Evolutionary conservation across 2,113 vertebrate genomes (phyloP), one percentile per base, ranked within the genome.

Genomic region (Nasalis larvatus): DNA sequence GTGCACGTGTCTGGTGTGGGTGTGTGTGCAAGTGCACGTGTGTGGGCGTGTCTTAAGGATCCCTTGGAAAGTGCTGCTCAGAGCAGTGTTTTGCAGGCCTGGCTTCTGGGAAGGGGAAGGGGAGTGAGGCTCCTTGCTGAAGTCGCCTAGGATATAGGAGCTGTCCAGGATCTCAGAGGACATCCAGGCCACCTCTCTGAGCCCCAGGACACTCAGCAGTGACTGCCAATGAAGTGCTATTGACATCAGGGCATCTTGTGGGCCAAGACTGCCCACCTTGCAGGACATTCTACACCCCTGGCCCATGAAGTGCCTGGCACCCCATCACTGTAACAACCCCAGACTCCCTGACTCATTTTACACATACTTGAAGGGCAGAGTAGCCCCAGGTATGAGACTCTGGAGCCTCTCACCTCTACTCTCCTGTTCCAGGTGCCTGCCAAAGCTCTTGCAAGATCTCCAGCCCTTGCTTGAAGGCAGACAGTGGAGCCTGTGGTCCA

Each of bases 401-500:
- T 20, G 68, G 35, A 37, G 49, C 40, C 86, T 91, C 94, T 95
- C 32, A 96, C 80, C 68, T 85, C 76, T 69, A 2, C 56, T 85
- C 20, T 98, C 95, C 88, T n/a, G 0, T 98, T 98, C 92, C 97
- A 98, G 98, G 99, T 96, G 74, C 99, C 98, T 99, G 99, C 97
- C 99, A 99, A 97, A 98, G 99, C 89, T 99, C 99, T 94, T 99
- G 99, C 99, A 99, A 97, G 95, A 95, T 98, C 82, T 97, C 98
- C 82, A 98, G 98, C 83, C 99, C 99, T 98, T 99, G 99, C 96
- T 98, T 98, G 89, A 99, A 99, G 97, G 98, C 99, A 96, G 99
- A 99, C 12, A 89, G 98, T 0, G 95, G 99, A 97, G 98, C 99
- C 30, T 98, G 99, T 93, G 99, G 98, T 91, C 99, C 99, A 0